These are phyloP conservation scores for Gorsachius goisagi DNA, from an alignment of 2,113 vertebrate species.

Conservation along the genomic window DNA sequence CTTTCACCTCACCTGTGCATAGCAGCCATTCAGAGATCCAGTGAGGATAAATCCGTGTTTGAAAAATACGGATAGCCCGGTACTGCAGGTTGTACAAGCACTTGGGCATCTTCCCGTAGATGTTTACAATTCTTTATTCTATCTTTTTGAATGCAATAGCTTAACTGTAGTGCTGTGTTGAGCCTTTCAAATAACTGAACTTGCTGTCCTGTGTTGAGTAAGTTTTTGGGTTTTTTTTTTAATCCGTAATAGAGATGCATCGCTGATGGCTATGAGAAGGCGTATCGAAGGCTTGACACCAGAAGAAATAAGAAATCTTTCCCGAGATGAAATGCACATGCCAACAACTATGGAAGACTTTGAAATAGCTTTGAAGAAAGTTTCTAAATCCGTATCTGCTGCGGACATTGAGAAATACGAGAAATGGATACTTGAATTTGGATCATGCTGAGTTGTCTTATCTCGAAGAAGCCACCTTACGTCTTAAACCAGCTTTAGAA, in stretches of 20 bases:
- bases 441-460: slow-evolving; percentile 85
- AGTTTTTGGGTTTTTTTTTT: not conserved
- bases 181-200: not conserved
- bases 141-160: not conserved
- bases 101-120: not conserved
- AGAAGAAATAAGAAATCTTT: slow-evolving; percentile 96
- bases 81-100: not conserved
- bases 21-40: not conserved
- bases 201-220: not conserved
- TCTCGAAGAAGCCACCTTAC: slow-evolving; percentile 59
- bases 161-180: not conserved
- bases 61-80: not conserved
- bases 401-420: slow-evolving; percentile 95
- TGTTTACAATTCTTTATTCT: not conserved
- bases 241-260: slow-evolving; percentile 84
- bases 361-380: slow-evolving; percentile 91
- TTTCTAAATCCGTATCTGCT: slow-evolving; percentile 95
- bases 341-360: slow-evolving; percentile 99
- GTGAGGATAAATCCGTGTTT: not conserved
- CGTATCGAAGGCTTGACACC: slow-evolving; percentile 95
- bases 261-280: slow-evolving; percentile 97
- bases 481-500: slow-evolving; percentile 67
- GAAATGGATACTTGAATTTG: slow-evolving; percentile 97
- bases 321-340: slow-evolving; percentile 98
- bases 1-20: not conserved